These are phyloP conservation scores for Anadara kagoshimensis DNA, from an alignment of 1,140 invertebrate species.

Conservation along the genomic window DNA sequence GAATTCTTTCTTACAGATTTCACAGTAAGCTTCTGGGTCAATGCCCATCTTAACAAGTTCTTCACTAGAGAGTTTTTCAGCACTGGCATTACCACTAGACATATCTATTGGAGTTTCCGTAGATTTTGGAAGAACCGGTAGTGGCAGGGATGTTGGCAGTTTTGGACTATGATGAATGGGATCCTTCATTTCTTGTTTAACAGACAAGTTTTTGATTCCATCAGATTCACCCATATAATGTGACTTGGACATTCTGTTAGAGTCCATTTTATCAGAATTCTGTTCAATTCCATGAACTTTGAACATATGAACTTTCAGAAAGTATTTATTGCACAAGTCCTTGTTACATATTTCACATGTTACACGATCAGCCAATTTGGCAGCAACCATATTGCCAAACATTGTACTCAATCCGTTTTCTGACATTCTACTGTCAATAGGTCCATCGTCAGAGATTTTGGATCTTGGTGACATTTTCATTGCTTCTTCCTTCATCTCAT, in stretches of 20 bases:
- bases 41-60: conserved; percentile 72
- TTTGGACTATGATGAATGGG: conserved; percentile 32
- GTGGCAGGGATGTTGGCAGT: conserved; percentile 3
- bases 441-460: conserved; percentile 42
- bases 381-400: conserved; percentile 71
- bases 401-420: conserved; percentile 62
- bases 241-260: conserved; percentile 1
- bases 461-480: conserved; percentile 44
- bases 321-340: conserved; percentile 98
- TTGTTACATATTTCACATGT: conserved; percentile 99
- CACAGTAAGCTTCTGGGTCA: conserved; percentile 94
- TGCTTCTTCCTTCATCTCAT: conserved; percentile 40
- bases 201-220: conserved; percentile 11
- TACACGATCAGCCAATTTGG: conserved; percentile 77
- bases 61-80: conserved; percentile 62
- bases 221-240: conserved; percentile 7
- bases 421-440: conserved; percentile 40
- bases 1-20: conserved; percentile 78
- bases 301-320: conserved; percentile 99
- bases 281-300: conserved; percentile 95
- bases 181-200: conserved; percentile 47
- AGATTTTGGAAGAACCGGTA: conserved; percentile 22
- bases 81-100: conserved; percentile 16
- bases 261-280: conserved; percentile 14
- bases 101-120: conserved; percentile 29